Conservation (phyloP, 2,888 invertebrate species). For the Acronicta psi region DNA sequence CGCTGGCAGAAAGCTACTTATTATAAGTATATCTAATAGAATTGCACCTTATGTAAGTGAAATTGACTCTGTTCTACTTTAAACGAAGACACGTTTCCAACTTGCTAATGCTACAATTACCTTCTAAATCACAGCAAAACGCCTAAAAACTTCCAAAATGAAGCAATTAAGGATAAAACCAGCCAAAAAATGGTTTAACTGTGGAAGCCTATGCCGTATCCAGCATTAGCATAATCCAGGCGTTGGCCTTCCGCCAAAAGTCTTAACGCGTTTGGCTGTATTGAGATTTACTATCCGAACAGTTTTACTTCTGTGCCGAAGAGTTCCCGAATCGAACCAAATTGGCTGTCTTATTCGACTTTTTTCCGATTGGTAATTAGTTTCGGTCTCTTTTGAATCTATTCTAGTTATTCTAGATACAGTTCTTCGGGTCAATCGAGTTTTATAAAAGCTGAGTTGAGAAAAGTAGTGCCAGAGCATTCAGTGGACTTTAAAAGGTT, state of each 20-base stretch:
- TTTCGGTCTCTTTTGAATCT: constrained; percentile 40
- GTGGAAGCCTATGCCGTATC: constrained; percentile 53
- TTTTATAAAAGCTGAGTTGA: constrained; percentile 11
- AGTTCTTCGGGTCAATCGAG: constrained; percentile 29
- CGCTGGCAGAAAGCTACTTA: too few species aligned
- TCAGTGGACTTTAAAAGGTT: background rate
- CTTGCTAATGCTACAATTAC: background rate
- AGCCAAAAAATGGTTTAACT: constrained; percentile 35
- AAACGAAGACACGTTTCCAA: too few species aligned
- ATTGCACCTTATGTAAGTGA: too few species aligned
- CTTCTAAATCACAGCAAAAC: constrained; percentile 18
- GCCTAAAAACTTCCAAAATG: constrained; percentile 24
- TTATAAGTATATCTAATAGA: too few species aligned
- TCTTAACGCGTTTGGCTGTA: constrained; percentile 70
- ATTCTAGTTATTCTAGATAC: constrained; percentile 17
- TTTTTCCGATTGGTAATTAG: constrained; percentile 49
- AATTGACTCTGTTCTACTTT: too few species aligned
- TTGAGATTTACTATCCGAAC: constrained; percentile 77
- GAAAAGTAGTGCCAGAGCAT: background rate
- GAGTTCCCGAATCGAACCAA: constrained; percentile 50
- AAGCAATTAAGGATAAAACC: constrained; percentile 50
- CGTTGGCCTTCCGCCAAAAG: constrained; percentile 68
- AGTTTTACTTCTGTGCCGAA: constrained; percentile 53
- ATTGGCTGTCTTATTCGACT: constrained; percentile 36
- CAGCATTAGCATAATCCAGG: constrained; percentile 42